Evolutionary conservation across 2,113 vertebrate genomes (phyloP), one percentile per base, ranked within the genome.

Genomic region (Limnothrissa miodon): DNA sequence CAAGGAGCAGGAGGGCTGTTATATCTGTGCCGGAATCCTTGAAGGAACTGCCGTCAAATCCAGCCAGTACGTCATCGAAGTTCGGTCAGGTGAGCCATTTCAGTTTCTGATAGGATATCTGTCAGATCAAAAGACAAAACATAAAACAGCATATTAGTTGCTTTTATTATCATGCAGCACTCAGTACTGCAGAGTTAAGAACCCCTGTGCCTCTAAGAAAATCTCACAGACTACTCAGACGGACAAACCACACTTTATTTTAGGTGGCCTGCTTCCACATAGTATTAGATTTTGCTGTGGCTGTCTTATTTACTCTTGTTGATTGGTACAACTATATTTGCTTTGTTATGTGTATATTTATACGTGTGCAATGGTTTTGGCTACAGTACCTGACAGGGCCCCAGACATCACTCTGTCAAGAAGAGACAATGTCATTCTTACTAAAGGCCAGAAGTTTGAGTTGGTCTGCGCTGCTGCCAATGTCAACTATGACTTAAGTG

Each of bases 1-100:
- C 8, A 93, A 90, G 84, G 90, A 91, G 13, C 91, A 91, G 2
- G 90, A 93, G 81, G 93, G 94, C 78, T 94, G 94, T 74, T 95
- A 93, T 23, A 7, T 92, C 1, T 89, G 87, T 74, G 78, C 82
- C 0, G 87, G 86, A 10, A 5, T 48, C 9, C 66, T 94, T 0
- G 83, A 44, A 5, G 88, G 85, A 33, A 80, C 21, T 59, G 84
- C 82, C 45, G 92, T 94, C 83, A 91, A 13, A 4, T 95, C 94
- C 0, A 85, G 62, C 56, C 79, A 86, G 9, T 95, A 94, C 88
- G 90, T 87, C 1, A 83, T 95, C 88, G 92, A 92, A 5, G 93
- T 95, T 5, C 88, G 87, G 78, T 90, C 84, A n/a, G 93, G 94
- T 95, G 53, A 90, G 92, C 82, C 39, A 80, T 42, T 21, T 11